Conservation (phyloP, 2,888 invertebrate genomes). For the Pocota personata region DNA sequence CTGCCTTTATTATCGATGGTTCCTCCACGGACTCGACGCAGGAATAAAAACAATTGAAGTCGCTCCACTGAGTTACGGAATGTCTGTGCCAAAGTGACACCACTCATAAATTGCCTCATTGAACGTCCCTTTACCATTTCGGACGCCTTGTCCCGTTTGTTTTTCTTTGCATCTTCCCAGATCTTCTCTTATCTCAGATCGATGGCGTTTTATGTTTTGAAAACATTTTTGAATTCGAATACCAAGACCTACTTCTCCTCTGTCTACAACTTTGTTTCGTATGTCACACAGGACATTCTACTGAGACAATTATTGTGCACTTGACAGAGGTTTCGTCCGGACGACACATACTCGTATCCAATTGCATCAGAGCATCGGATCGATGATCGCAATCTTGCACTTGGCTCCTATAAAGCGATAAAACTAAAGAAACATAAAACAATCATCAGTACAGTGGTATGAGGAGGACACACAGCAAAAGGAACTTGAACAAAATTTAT, state of each 20-base stretch:
- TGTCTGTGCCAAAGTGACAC: constrained; percentile 67
- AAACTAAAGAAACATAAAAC: constrained; percentile 46
- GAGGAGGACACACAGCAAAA: constrained; percentile 20
- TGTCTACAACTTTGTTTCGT: constrained; percentile 12
- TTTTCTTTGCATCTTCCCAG: neutral
- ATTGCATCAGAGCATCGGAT: constrained; percentile 57
- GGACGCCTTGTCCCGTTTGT: constrained; percentile 39
- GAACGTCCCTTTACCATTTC: constrained; percentile 18
- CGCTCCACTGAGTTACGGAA: constrained; percentile 50
- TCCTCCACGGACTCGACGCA: neutral
- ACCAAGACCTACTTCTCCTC: constrained; percentile 2
- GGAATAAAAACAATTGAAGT: constrained; percentile 34
- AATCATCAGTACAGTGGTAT: constrained; percentile 17
- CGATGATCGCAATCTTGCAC: constrained; percentile 62
- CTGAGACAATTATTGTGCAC: constrained; percentile 59
- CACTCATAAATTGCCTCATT: constrained; percentile 64
- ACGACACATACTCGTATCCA: constrained; percentile 53
- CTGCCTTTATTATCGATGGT: neutral
- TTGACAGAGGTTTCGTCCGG: constrained; percentile 43
- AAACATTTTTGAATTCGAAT: constrained; percentile 41
- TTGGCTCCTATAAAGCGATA: constrained; percentile 68
- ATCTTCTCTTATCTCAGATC: constrained; percentile 40
- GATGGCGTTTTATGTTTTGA: constrained; percentile 69
- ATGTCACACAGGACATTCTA: constrained; percentile 52
- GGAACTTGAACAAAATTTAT: constrained; percentile 60